Conservation (phyloP, 2,113 vertebrate species). For the Oenanthe oenanthe region DNA sequence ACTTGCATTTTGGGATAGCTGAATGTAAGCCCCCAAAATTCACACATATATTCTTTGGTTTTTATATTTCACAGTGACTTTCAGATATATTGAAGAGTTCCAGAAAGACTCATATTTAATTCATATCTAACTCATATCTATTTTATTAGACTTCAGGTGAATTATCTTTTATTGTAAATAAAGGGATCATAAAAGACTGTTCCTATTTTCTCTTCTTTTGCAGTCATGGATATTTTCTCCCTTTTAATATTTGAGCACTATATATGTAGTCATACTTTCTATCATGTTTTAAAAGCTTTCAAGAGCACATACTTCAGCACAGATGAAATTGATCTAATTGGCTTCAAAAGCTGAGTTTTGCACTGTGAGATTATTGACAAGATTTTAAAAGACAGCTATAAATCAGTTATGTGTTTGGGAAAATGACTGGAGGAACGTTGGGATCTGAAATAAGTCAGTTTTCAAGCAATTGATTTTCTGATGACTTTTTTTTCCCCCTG, state of each 20-base stretch:
- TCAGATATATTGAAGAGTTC: not conserved
- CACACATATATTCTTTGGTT: not conserved
- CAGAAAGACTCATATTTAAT: not conserved
- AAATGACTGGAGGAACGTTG: not conserved
- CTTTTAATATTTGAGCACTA: not conserved
- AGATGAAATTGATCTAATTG: conserved; percentile 3
- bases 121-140: not conserved
- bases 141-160: not conserved
- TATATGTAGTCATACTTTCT: not conserved
- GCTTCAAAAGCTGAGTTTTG: not conserved
- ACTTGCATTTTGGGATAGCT: not conserved
- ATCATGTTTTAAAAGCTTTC: not conserved
- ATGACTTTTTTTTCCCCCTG: not conserved
- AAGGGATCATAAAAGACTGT: not conserved
- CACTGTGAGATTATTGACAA: not conserved
- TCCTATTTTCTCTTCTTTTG: not conserved
- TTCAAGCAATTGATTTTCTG: not conserved
- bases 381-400: not conserved
- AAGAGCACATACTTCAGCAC: not conserved
- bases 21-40: not conserved
- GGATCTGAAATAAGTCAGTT: not conserved
- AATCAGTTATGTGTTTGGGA: not conserved
- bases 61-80: not conserved
- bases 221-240: not conserved
- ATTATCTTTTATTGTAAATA: not conserved